A percentile compares a stretch with the other conserved stretches of the same genome.
Conservation (phyloP, 2,888 invertebrate species). For the Schizaphis graminum region DNA sequence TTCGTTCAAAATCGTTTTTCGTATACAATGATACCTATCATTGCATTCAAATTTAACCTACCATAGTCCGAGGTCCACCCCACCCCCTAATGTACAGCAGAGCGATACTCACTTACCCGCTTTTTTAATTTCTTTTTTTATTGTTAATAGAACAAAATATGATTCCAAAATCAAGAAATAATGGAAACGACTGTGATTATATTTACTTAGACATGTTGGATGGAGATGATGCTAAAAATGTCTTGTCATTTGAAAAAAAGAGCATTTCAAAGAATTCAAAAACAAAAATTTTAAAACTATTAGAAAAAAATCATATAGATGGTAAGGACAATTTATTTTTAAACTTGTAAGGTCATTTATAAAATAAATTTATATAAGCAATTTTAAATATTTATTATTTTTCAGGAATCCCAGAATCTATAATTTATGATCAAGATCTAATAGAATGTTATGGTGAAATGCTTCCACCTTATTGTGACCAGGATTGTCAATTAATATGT, state of each 20-base stretch:
- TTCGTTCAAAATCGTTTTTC: too few species aligned
- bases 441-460: constrained; percentile 27
- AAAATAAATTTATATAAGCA: background rate
- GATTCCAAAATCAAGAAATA: constrained; percentile 42
- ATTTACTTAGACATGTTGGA: constrained; percentile 21
- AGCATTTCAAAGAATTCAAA: background rate
- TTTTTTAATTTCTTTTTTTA: background rate
- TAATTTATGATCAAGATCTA: constrained; percentile 24
- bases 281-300: background rate
- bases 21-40: too few species aligned
- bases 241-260: constrained; percentile 30
- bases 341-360: background rate
- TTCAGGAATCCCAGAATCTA: constrained; percentile 32
- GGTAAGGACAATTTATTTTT: background rate
- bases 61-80: too few species aligned
- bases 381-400: background rate
- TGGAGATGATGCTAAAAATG: background rate
- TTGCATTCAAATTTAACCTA: too few species aligned
- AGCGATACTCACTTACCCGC: too few species aligned
- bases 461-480: background rate
- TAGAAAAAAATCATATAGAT: background rate
- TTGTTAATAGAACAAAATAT: background rate
- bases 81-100: too few species aligned
- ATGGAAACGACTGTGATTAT: constrained; percentile 20
- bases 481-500: constrained; percentile 20